Percentiles rank a stretch among this genome's conserved stretches.
phyloP scores from a whole-genome alignment of 2,113 vertebrate genomes.

The Excalfactoria chinensis region DNA sequence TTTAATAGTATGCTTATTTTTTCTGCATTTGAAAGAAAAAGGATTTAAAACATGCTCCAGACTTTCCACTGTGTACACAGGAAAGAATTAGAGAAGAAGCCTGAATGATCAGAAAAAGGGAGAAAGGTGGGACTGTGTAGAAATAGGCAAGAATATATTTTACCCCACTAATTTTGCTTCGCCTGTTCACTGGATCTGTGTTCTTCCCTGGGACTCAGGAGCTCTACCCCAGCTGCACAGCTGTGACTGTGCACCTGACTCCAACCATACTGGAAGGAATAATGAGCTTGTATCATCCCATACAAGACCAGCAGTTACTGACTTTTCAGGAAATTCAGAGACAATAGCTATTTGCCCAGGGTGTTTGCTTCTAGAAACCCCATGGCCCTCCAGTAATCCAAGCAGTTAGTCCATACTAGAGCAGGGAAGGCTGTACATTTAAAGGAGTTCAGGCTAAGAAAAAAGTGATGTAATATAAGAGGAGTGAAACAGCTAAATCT shows the following conservation, averaged over 20 bases:
- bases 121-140: too few species aligned
- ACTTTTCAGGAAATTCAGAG: neutral
- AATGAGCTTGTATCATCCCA: neutral
- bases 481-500: neutral
- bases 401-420: neutral
- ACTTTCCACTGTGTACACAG: neutral
- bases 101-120: neutral
- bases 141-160: neutral
- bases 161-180: neutral
- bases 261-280: neutral
- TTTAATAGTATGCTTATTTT: rapidly evolving
- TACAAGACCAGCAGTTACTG: neutral
- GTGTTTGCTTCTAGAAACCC: neutral
- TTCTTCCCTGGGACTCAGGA: rapidly evolving
- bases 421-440: neutral
- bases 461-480: neutral
- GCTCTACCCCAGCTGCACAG: rapidly evolving
- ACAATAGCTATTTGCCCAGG: neutral
- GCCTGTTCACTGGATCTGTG: neutral
- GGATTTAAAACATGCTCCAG: neutral
- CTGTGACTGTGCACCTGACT: rapidly evolving
- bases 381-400: neutral
- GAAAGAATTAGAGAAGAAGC: neutral
- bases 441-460: neutral
- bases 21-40: neutral